phyloP scores from a whole-genome alignment of 2,888 invertebrate genomes.

The Zaprionus obscuricornis region DNA sequence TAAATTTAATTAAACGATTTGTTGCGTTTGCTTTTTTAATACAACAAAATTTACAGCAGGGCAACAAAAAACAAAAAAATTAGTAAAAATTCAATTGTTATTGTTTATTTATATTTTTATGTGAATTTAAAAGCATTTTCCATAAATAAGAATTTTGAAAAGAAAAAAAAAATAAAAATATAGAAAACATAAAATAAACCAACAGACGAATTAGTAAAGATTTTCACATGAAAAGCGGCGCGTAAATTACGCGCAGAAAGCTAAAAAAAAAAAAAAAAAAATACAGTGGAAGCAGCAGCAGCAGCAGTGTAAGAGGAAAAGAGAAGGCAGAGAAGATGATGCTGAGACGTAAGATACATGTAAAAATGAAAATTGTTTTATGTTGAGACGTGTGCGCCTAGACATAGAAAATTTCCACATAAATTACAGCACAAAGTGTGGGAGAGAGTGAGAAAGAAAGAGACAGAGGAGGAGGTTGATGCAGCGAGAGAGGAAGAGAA shows the following conservation, averaged over 20 bases:
- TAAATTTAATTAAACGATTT: conserved; percentile 59
- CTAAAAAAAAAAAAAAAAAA: background rate
- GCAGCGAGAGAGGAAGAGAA: conserved; percentile 9
- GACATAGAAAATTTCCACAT: conserved; percentile 65
- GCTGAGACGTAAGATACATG: conserved; percentile 23
- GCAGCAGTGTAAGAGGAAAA: conserved; percentile 5
- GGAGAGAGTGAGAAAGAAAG: conserved; percentile 8
- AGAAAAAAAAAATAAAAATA: conserved; percentile 25
- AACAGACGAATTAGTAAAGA: conserved; percentile 74
- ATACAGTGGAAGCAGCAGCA: background rate
- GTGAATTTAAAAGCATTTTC: conserved; percentile 75
- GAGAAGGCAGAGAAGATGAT: too few species aligned
- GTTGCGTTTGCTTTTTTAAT: conserved; percentile 12
- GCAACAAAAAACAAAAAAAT: too few species aligned
- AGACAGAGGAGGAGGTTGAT: background rate
- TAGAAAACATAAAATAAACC: conserved; percentile 11
- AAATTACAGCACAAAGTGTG: conserved; percentile 56
- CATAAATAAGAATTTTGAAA: conserved; percentile 76
- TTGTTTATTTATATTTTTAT: conserved; percentile 54
- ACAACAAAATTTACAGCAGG: too few species aligned
- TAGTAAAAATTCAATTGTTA: too few species aligned
- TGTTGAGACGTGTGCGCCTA: conserved; percentile 47
- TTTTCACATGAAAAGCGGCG: conserved; percentile 75
- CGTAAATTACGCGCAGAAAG: conserved; percentile 64
- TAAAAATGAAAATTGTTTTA: conserved; percentile 75